Evolutionary conservation across 2,113 vertebrate species (phyloP).

Genomic region (Larimichthys polyactis): DNA sequence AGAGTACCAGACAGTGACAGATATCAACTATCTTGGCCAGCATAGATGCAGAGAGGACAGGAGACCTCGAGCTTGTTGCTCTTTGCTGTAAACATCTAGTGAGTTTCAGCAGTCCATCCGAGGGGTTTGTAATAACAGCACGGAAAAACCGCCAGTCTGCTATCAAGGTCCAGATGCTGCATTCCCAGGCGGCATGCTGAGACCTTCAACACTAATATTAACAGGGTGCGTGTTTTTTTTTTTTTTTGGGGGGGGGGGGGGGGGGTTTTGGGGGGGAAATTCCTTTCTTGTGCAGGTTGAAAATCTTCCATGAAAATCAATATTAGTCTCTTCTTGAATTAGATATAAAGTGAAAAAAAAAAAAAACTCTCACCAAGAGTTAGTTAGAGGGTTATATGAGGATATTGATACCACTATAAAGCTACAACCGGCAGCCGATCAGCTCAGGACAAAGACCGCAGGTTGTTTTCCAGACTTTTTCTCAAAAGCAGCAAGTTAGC

Average conservation of each 20-base stretch:
- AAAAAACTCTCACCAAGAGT: too few species aligned
- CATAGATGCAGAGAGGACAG: conserved; percentile 15
- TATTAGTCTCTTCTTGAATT: neutral
- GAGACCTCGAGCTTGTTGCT: conserved; percentile 29
- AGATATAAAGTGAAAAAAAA: neutral
- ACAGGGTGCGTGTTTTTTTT: neutral
- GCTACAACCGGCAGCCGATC: too few species aligned
- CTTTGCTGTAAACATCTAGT: conserved; percentile 47
- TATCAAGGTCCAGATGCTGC: conserved; percentile 78
- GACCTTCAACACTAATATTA: conserved; percentile 69
- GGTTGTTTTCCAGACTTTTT: too few species aligned
- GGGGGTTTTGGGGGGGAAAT: neutral
- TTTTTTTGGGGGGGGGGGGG: neutral
- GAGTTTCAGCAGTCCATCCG: conserved; percentile 19
- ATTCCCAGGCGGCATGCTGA: conserved; percentile 77
- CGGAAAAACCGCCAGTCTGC: conserved; percentile 30
- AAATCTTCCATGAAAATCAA: conserved; percentile 24
- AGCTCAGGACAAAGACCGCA: too few species aligned
- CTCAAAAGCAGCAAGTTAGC: neutral
- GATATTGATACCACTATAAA: neutral
- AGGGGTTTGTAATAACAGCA: conserved; percentile 27
- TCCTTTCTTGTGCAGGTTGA: conserved; percentile 8
- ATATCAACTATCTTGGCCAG: conserved; percentile 64
- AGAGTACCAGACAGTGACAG: conserved; percentile 56
- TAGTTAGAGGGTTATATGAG: neutral